Evolutionary conservation across 2,113 vertebrate species (phyloP).

Genomic region (Corvus cornix): DNA sequence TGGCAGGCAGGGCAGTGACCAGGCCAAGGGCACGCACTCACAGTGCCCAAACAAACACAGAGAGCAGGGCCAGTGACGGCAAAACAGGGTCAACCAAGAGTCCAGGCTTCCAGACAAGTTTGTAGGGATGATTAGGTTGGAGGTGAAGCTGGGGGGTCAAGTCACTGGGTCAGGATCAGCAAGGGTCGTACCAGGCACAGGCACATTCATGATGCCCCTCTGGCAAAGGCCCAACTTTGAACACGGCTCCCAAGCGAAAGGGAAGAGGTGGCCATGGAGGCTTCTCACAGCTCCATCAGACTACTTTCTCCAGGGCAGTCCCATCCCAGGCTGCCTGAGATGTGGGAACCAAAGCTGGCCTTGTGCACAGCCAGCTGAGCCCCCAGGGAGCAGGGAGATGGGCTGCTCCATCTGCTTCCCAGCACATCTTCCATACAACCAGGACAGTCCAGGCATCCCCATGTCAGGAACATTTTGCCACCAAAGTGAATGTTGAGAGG

Average conservation of each 20-base stretch:
- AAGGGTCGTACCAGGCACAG: fast-evolving
- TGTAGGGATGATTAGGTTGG: fast-evolving
- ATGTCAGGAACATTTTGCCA: not conserved
- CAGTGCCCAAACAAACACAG: not conserved
- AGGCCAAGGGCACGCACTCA: fast-evolving
- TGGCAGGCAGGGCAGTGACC: not conserved
- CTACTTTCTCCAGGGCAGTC: not conserved
- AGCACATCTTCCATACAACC: not conserved
- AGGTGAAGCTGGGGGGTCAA: not conserved
- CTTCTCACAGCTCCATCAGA: not conserved
- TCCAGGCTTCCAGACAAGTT: not conserved
- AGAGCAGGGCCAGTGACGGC: fast-evolving
- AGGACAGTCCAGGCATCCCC: too few species aligned
- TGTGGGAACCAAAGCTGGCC: fast-evolving
- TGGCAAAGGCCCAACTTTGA: fast-evolving
- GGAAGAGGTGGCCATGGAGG: not conserved
- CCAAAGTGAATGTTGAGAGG: not conserved
- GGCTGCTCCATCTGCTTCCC: not conserved
- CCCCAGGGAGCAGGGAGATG: too few species aligned
- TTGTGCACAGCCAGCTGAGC: fast-evolving
- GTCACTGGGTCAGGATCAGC: not conserved
- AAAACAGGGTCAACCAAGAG: not conserved
- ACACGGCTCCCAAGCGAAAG: fast-evolving
- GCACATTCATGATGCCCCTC: fast-evolving
- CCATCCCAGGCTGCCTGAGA: fast-evolving